Conservation (phyloP, 2,888 invertebrate species). For the Drosophila anceps region DNA sequence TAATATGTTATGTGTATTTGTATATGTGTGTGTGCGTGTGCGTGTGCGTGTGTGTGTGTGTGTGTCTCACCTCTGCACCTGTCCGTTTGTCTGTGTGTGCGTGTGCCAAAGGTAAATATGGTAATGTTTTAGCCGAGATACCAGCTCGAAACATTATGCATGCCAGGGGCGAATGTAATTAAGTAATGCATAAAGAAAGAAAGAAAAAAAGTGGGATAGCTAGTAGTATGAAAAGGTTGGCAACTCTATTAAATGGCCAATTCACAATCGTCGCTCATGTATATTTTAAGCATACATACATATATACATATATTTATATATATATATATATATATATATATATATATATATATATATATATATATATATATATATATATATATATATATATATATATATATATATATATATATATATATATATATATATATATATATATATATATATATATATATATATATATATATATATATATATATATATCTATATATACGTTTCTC, state of each 20-base stretch:
- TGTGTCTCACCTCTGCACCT: constrained; percentile 33
- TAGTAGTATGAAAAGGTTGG: background rate
- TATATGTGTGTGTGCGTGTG: background rate
- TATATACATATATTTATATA: constrained; percentile 6
- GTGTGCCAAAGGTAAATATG: constrained; percentile 67
- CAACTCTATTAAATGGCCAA: constrained; percentile 31
- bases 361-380: constrained; percentile 1
- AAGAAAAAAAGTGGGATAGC: background rate
- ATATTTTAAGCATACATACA: constrained; percentile 58
- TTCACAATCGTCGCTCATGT: constrained; percentile 68
- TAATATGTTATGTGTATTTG: constrained; percentile 35
- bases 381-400: constrained; percentile 11
- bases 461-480: constrained; percentile 1
- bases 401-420: constrained; percentile 5
- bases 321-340: background rate
- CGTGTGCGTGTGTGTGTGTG: constrained; percentile 22
- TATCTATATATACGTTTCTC: constrained; percentile 31
- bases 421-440: background rate
- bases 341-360: constrained; percentile 13
- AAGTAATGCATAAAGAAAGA: constrained; percentile 55
- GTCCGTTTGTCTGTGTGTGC: constrained; percentile 46
- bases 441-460: constrained; percentile 11
- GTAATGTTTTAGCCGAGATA: constrained; percentile 61
- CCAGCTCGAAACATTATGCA: constrained; percentile 20
- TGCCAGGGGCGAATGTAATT: constrained; percentile 63